These are phyloP conservation scores for Macrophya alboannulata DNA, from an alignment of 2,888 invertebrate species.

Conservation along the genomic window DNA sequence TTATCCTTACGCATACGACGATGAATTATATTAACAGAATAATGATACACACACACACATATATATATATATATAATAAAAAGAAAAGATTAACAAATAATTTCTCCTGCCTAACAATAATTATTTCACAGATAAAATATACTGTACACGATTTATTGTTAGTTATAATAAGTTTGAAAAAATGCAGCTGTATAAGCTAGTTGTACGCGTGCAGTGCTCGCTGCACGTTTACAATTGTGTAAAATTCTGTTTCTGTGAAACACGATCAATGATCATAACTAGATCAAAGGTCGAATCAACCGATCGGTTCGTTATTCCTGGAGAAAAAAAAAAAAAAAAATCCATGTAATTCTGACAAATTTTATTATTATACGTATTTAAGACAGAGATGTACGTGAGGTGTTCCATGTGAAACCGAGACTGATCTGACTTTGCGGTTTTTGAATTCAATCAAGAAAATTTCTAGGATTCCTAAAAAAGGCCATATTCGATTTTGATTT, in stretches of 20 bases:
- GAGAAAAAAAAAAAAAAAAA: not conserved
- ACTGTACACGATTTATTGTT: not conserved
- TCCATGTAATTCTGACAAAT: not conserved
- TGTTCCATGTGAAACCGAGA: too few species aligned
- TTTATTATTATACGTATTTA: not conserved
- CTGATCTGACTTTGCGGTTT: too few species aligned
- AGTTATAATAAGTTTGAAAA: not conserved
- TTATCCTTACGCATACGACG: not conserved
- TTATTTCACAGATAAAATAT: not conserved
- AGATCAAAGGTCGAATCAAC: not conserved
- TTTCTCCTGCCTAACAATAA: not conserved
- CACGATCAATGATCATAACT: slow-evolving; percentile 11
- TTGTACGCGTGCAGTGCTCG: slow-evolving; percentile 1
- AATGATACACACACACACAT: too few species aligned
- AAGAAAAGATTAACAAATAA: not conserved
- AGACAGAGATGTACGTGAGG: not conserved
- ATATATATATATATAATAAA: too few species aligned
- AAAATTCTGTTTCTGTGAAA: slow-evolving; percentile 11
- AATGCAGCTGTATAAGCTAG: not conserved
- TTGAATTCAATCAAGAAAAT: too few species aligned
- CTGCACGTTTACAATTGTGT: not conserved
- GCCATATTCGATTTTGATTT: too few species aligned
- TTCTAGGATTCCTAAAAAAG: too few species aligned
- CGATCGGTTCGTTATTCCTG: not conserved
- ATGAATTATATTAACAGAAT: not conserved